phyloP scores from a whole-genome alignment of 2,113 vertebrate genomes.

The Noctilio leporinus region DNA sequence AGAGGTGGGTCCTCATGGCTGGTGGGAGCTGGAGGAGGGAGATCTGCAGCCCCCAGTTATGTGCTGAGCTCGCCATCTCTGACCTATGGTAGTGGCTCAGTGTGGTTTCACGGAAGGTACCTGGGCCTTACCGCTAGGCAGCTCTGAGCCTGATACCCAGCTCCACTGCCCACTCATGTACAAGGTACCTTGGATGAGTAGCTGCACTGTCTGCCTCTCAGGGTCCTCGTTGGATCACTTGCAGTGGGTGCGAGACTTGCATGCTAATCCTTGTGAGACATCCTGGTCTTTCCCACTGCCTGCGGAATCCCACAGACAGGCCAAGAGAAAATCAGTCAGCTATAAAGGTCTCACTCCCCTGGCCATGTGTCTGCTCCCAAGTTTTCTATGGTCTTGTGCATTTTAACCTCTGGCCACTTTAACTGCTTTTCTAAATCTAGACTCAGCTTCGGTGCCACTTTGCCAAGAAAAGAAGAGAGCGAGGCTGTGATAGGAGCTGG shows the following conservation, averaged over 20 bases:
- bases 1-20: background rate
- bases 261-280: background rate
- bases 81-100: background rate
- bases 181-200: background rate
- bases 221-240: background rate
- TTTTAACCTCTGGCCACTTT: background rate
- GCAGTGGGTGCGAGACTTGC: background rate
- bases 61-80: background rate
- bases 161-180: background rate
- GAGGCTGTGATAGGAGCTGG: background rate
- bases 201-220: background rate
- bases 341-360: background rate
- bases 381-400: background rate
- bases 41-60: background rate
- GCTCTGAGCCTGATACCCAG: background rate
- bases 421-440: background rate
- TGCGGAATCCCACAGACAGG: background rate
- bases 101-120: background rate
- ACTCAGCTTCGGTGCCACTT: background rate
- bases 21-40: too few relatives aligned
- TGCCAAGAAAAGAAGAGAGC: background rate
- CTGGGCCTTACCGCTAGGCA: background rate
- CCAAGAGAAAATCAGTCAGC: background rate
- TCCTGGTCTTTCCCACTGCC: background rate
- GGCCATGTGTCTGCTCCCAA: rapidly evolving